Percentiles rank a stretch among this genome's conserved stretches.
Conservation (phyloP, 37 sponge, comb jelly and placozoan species). For the Ianthella basta region DNA sequence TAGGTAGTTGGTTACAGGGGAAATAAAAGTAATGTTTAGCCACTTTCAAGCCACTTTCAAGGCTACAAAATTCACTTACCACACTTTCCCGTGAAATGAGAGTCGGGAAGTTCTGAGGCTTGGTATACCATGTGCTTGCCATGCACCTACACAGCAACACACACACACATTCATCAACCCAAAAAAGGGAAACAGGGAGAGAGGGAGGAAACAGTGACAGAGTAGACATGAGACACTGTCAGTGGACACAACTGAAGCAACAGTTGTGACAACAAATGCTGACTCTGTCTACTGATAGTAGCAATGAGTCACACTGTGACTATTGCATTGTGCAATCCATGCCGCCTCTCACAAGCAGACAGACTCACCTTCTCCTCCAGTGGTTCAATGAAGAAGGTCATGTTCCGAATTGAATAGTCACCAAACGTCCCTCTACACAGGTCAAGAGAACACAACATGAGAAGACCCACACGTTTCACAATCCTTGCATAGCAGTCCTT, state of each 20-base stretch:
- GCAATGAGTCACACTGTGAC: not conserved
- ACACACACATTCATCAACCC: not conserved
- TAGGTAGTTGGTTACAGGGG: too few species aligned
- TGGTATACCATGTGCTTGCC: not conserved
- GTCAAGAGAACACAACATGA: too few species aligned
- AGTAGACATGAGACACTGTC: too few species aligned
- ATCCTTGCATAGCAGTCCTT: too few species aligned
- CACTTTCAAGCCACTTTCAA: too few species aligned
- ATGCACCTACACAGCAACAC: slow-evolving; percentile 10
- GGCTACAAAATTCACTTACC: too few species aligned
- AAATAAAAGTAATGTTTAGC: too few species aligned
- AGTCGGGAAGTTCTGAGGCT: not conserved
- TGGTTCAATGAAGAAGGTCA: slow-evolving; percentile 66
- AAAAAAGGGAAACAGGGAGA: not conserved
- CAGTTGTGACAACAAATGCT: not conserved
- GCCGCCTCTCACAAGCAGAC: too few species aligned
- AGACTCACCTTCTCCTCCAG: not conserved
- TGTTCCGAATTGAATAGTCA: slow-evolving; percentile 15
- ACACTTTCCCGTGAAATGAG: slow-evolving; percentile 3
- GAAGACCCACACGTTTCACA: too few species aligned
- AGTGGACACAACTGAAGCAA: not conserved
- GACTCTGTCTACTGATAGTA: not conserved
- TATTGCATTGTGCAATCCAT: not conserved
- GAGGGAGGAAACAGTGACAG: too few species aligned
- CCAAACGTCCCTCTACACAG: slow-evolving; percentile 71